These are phyloP conservation scores for Labeo rohita DNA, from an alignment of 2,113 vertebrate species.

Conservation along the genomic window DNA sequence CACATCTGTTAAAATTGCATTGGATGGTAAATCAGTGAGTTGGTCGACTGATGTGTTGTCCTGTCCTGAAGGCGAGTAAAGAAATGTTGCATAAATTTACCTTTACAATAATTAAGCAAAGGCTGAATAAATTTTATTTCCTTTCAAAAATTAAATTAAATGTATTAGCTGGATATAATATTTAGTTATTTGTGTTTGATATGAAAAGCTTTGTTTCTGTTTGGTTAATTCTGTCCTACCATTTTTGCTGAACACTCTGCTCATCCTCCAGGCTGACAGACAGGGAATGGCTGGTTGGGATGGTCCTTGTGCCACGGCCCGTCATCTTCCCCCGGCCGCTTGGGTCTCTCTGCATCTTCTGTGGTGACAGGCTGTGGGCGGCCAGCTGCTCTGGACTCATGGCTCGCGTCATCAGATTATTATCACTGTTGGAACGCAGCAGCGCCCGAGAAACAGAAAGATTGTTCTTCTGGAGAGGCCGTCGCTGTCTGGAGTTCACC, in stretches of 20 bases:
- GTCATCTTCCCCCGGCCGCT: constrained; percentile 86
- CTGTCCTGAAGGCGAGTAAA: background rate
- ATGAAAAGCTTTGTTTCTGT: background rate
- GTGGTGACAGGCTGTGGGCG: constrained; percentile 93
- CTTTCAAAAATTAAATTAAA: too few species aligned
- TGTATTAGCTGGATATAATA: background rate
- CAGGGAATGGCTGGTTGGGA: constrained; percentile 86
- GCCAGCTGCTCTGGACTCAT: constrained; percentile 78
- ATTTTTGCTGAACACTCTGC: constrained; percentile 42
- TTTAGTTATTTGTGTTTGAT: background rate
- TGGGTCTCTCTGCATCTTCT: constrained; percentile 87
- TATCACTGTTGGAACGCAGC: constrained; percentile 96
- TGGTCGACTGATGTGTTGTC: too few species aligned
- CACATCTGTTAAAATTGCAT: background rate
- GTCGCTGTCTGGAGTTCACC: constrained; percentile 87
- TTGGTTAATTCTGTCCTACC: background rate
- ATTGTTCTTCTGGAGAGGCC: constrained; percentile 81
- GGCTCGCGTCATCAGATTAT: constrained; percentile 86
- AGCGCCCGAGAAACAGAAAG: constrained; percentile 87
- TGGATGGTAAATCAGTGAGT: background rate
- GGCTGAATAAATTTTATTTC: background rate
- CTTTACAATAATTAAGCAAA: background rate
- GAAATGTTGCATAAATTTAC: background rate
- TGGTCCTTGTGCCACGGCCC: constrained; percentile 72
- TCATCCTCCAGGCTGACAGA: constrained; percentile 92